These are phyloP conservation scores for Parotocinclus haroldoi DNA, from an alignment of 2,797 vertebrate genomes.

Conservation along the genomic window DNA sequence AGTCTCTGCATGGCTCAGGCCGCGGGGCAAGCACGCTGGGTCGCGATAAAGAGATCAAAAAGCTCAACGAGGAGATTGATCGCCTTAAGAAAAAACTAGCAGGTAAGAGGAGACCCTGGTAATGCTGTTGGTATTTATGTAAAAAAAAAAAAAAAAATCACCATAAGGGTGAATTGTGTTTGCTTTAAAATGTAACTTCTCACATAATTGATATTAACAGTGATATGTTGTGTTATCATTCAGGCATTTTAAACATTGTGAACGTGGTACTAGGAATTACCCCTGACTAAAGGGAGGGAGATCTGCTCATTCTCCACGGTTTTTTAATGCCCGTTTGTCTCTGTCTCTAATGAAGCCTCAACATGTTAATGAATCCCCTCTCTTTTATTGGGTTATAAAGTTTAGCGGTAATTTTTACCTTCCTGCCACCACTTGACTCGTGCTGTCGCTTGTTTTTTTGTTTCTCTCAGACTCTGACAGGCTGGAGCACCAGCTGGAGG, in stretches of 20 bases:
- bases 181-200: background rate
- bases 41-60: slow-evolving; percentile 90
- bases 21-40: slow-evolving; percentile 71
- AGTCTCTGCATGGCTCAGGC: slow-evolving; percentile 77
- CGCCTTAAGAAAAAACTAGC: slow-evolving; percentile 88
- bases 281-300: slow-evolving; percentile 3
- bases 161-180: too few species aligned
- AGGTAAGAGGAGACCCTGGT: slow-evolving; percentile 65
- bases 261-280: background rate
- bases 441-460: background rate
- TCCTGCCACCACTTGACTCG: slow-evolving; percentile 5
- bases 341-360: background rate
- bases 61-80: slow-evolving; percentile 93
- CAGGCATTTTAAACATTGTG: too few species aligned
- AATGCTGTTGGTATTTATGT: too few species aligned
- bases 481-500: slow-evolving; percentile 88
- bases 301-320: background rate
- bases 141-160: too few species aligned
- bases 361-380: slow-evolving; percentile 5
- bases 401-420: background rate
- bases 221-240: too few species aligned
- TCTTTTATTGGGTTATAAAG: background rate
- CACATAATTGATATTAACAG: too few species aligned
- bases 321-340: background rate
- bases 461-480: slow-evolving; percentile 78